phyloP scores from a whole-genome alignment of 2,888 invertebrate genomes.

The Euplagia quadripunctaria region DNA sequence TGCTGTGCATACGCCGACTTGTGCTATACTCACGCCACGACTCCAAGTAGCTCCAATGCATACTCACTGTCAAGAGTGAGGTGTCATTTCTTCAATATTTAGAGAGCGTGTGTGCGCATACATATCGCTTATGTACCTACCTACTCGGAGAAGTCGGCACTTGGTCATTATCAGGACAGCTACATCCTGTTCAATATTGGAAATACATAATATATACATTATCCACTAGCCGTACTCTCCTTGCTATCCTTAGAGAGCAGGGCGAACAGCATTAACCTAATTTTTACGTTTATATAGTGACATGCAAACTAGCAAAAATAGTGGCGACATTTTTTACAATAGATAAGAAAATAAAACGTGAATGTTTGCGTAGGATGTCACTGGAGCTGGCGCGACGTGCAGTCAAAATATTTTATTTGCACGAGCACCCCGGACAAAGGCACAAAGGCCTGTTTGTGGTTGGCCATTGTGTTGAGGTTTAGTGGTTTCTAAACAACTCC shows the following conservation, averaged over 20 bases:
- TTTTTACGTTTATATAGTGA: neutral
- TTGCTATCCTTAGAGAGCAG: too few relatives aligned
- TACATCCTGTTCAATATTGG: constrained; percentile 44
- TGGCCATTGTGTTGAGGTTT: constrained; percentile 70
- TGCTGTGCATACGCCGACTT: constrained; percentile 64
- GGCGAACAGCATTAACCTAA: neutral
- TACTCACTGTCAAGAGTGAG: constrained; percentile 61
- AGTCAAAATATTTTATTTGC: constrained; percentile 79
- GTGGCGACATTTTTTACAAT: constrained; percentile 31
- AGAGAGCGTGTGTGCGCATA: constrained; percentile 49
- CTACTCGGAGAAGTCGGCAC: constrained; percentile 36
- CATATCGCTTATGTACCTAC: constrained; percentile 46
- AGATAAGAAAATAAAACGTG: constrained; percentile 46
- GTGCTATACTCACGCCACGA: constrained; percentile 57
- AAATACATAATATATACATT: neutral
- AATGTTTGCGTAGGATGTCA: constrained; percentile 63
- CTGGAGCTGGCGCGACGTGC: constrained; percentile 56
- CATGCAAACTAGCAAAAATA: constrained; percentile 15
- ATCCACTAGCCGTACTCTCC: constrained; percentile 14
- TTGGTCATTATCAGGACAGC: constrained; percentile 31
- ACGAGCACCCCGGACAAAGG: constrained; percentile 64
- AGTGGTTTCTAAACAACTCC: constrained; percentile 73
- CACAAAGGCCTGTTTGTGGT: constrained; percentile 73
- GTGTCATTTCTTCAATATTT: constrained; percentile 68
- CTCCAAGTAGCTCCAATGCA: constrained; percentile 71